phyloP scores from a whole-genome alignment of 2,888 invertebrate species.

The Amphipoea oculea region DNA sequence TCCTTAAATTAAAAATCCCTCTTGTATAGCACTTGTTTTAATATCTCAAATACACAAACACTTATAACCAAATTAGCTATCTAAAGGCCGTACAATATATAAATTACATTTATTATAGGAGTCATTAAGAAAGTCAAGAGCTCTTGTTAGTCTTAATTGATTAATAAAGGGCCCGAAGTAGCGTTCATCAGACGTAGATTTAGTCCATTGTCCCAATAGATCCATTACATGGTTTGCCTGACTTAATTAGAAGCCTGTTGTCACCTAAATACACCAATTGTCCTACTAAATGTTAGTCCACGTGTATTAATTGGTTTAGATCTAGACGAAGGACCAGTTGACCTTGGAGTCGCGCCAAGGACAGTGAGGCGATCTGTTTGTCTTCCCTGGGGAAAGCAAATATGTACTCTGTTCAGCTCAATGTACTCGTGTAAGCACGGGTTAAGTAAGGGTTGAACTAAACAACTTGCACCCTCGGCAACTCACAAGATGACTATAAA shows the following conservation, averaged over 20 bases:
- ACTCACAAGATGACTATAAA: not conserved
- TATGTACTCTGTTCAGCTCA: not conserved
- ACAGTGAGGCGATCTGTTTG: constrained; percentile 13
- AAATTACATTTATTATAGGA: constrained; percentile 7
- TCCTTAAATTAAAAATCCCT: not conserved
- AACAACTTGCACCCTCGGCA: not conserved
- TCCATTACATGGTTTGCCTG: constrained; percentile 23
- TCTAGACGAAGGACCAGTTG: constrained; percentile 4
- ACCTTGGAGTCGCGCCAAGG: constrained; percentile 29
- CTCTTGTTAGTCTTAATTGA: constrained; percentile 14
- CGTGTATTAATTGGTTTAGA: constrained; percentile 44
- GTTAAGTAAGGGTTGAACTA: not conserved
- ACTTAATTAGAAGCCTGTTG: constrained; percentile 44
- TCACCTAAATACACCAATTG: constrained; percentile 40
- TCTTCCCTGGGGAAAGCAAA: constrained; percentile 2
- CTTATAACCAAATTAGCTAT: not conserved
- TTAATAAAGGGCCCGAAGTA: constrained; percentile 30
- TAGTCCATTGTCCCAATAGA: constrained; percentile 27
- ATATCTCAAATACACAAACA: not conserved
- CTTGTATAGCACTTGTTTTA: not conserved
- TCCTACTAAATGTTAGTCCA: constrained; percentile 27
- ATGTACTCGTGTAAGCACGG: not conserved
- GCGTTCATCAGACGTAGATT: constrained; percentile 34
- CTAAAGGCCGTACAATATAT: not conserved
- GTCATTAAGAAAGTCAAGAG: constrained; percentile 5